These are phyloP conservation scores for Diprion similis DNA, from an alignment of 1,140 invertebrate genomes.

Conservation along the genomic window DNA sequence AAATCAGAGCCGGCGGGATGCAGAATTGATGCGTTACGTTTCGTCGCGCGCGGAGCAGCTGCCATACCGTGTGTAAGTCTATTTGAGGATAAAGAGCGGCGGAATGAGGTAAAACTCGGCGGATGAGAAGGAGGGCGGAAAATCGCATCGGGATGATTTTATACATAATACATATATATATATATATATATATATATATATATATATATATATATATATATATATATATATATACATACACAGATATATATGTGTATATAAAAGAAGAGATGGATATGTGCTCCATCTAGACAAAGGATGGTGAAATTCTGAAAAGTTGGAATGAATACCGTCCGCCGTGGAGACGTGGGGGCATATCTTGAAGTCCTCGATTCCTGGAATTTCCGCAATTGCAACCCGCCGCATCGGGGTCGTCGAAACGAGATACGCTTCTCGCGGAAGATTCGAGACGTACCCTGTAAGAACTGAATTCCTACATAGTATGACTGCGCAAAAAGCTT, in stretches of 20 bases:
- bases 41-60: too few species aligned
- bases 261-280: too few species aligned
- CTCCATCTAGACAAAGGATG: not conserved
- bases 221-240: too few species aligned
- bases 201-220: too few species aligned
- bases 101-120: not conserved
- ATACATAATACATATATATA: too few species aligned
- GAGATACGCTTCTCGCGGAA: not conserved
- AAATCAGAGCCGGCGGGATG: too few species aligned
- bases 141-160: too few species aligned
- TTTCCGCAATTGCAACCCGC: not conserved
- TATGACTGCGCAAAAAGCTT: not conserved
- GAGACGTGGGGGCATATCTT: not conserved
- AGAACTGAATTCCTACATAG: not conserved
- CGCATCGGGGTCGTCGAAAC: not conserved
- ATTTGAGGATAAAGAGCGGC: not conserved
- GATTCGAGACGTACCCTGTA: not conserved
- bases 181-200: too few species aligned
- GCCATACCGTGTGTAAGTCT: not conserved
- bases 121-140: not conserved
- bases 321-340: not conserved
- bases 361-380: not conserved
- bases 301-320: not conserved
- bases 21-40: too few species aligned
- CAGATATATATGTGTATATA: too few species aligned